Base-by-base conservation (phyloP, 2,888 invertebrate species). In the Tiliacea aurago region DNA sequence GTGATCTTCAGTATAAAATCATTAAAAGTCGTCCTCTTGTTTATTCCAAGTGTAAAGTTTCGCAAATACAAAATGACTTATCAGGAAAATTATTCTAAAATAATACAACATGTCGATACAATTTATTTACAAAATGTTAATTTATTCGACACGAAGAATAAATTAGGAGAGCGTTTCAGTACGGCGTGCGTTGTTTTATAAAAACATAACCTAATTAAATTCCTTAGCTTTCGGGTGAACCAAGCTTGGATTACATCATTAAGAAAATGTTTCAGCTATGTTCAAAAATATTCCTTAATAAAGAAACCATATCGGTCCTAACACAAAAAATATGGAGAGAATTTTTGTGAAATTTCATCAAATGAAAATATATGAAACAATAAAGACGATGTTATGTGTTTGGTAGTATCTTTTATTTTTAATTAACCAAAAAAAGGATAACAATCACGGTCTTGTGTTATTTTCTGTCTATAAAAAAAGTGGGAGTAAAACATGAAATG, bases 181-280 rank as follows among this genome's bases (percentile, higher is more conserved):
- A 70, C 23, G 47, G 18, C 51, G 65, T 78, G 56, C 55, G 49
- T 69, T 69, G 43, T 69, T 71, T 28, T 37, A 59, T 28, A 45
- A 53, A 70, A 70, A 78, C 18, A 71, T 62, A 76, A 72, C 66
- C 63, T 83, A 83, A 85, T 85, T 83, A 79, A 85, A 85, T 85
- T 85, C 84, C 72, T 81, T 33, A 67, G 68, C 73, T 73, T 70
- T 83, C 49, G 70, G 81, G 73, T 84, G 61, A 85, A 79, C 73
- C 74, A 65, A 75, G 79, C 53, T 80, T 72, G 59, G 69, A 84
- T 85, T 85, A 85, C 85, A 80, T 85, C 81, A 85, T 85, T 85
- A 84, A 76, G 81, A 80, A 85, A 84, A 84, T 80, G 73, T 76
- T 85, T 70, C 33, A 43, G 76, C 73, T 74, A 83, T 79, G 75